These are phyloP conservation scores for Dendrocincla tyrannina DNA, from an alignment of 2,797 vertebrate genomes.

Conservation along the genomic window DNA sequence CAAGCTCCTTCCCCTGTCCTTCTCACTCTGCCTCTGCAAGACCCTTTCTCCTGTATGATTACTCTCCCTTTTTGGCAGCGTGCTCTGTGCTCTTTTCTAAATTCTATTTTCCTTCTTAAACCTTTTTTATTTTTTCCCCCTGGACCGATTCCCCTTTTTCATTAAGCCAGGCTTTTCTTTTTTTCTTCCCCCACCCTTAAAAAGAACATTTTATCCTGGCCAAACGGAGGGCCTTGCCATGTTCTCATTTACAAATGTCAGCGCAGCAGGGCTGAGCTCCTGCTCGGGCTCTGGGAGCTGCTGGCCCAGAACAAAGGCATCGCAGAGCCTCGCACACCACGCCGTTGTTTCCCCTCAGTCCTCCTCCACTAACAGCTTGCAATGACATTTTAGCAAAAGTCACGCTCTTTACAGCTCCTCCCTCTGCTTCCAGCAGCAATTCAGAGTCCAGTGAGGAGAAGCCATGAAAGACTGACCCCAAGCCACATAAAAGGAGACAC, in stretches of 20 bases:
- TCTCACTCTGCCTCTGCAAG: background rate
- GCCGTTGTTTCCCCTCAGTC: background rate
- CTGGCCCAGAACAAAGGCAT: slow-evolving; percentile 46
- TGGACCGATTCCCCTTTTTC: background rate
- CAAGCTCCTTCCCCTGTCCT: background rate
- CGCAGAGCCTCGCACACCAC: slow-evolving; percentile 22
- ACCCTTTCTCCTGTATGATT: background rate
- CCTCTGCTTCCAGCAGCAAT: background rate
- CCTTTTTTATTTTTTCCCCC: background rate
- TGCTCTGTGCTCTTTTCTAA: background rate
- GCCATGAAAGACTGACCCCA: background rate
- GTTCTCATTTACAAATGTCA: slow-evolving; percentile 65
- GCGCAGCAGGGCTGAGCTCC: slow-evolving; percentile 10
- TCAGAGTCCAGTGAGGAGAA: background rate
- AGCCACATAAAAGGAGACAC: background rate
- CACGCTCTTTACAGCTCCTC: background rate
- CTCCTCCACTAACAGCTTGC: background rate
- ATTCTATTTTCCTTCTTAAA: slow-evolving; percentile 2
- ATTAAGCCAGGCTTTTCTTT: background rate
- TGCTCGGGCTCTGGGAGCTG: background rate
- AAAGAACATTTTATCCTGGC: slow-evolving; percentile 46
- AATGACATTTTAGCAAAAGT: slow-evolving; percentile 54
- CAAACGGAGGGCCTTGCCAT: background rate
- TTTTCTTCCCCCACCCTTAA: background rate
- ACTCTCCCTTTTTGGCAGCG: background rate